Base-by-base conservation (phyloP, 2,888 invertebrate species). In the Andrena flavipes region DNA sequence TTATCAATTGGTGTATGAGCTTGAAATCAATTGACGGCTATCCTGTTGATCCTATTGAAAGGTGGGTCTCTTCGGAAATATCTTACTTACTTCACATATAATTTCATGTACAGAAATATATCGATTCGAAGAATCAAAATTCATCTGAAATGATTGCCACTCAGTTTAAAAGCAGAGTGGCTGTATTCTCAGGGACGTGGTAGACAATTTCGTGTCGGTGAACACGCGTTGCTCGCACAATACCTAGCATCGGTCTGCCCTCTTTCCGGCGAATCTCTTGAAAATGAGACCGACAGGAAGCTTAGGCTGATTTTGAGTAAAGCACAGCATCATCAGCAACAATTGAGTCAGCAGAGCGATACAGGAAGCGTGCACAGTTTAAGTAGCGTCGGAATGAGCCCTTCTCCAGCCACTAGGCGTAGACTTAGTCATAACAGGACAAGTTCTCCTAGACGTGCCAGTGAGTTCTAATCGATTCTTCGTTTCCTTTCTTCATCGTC, bases 111-210 rank as follows among this genome's bases (percentile, higher is more conserved):
- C 70, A 73, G 26, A 59, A 63, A 33, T 60, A 29, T 35, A 54
- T 67, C 20, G 23, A 59, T 67, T 67, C 5, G 26, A 82, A 54
- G 7, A 74, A 65, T 63, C 60, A 65, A 49, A 70, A 87, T 82
- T 83, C 13, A 82, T 74, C 85, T 72, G 54, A 84, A 74, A 85
- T 56, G 59, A 79, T 80, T 30, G 72, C 73, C 82, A 76, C 78
- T 87, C 93, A 98, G 98, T 93, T 95, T 98, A 87, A 97, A 98
- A 95, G 98, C 98, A 0, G 99, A 99, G 93, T 99, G 99, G 99
- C 94, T 99, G 76, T 98, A 98, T 94, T 98, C 98, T 85, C 99
- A 99, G 95, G 99, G 99, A 63, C 96, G 97, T 90, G 99, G 98
- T 0, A 95, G 98, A 80, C 97, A 98, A 93, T 98, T 97, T 94